A percentile compares a stretch with the other conserved stretches of the same genome.
Evolutionary conservation across 2,888 invertebrate species (phyloP).

Genomic region (Notocelia uddmanniana): DNA sequence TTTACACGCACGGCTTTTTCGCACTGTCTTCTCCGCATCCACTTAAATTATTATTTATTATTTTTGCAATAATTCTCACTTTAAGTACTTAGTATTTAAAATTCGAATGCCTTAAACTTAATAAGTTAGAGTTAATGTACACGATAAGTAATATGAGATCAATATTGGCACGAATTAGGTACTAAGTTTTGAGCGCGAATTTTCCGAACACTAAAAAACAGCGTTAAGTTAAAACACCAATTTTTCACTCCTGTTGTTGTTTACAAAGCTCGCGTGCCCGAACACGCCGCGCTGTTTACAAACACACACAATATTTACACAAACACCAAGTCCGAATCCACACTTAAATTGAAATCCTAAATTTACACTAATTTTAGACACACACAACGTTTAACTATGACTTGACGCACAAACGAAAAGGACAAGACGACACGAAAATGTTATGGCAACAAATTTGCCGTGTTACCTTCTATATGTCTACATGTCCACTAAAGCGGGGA

Average conservation of each 20-base stretch:
- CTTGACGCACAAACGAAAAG: constrained; percentile 84
- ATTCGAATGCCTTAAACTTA: background rate
- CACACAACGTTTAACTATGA: constrained; percentile 81
- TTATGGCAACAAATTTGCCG: constrained; percentile 86
- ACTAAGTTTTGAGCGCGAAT: constrained; percentile 52
- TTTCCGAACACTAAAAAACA: constrained; percentile 15
- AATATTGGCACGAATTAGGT: constrained; percentile 55
- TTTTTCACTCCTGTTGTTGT: constrained; percentile 56
- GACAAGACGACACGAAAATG: constrained; percentile 84
- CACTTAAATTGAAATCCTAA: constrained; percentile 22
- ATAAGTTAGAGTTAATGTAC: constrained; percentile 53
- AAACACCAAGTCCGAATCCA: constrained; percentile 43
- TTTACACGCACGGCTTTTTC: constrained; percentile 4
- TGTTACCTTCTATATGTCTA: constrained; percentile 86
- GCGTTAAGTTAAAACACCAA: constrained; percentile 25
- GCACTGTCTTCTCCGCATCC: constrained; percentile 3
- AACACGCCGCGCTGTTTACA: constrained; percentile 81
- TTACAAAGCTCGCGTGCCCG: constrained; percentile 57
- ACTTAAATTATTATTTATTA: constrained; percentile 6
- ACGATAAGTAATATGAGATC: constrained; percentile 35
- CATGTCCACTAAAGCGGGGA: constrained; percentile 86
- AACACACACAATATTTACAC: constrained; percentile 66
- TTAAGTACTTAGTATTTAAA: background rate
- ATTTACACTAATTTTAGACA: constrained; percentile 29
- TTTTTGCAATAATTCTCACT: constrained; percentile 8